Base-by-base conservation (phyloP, 2,797 vertebrate species). In the Coilia nasus region DNA sequence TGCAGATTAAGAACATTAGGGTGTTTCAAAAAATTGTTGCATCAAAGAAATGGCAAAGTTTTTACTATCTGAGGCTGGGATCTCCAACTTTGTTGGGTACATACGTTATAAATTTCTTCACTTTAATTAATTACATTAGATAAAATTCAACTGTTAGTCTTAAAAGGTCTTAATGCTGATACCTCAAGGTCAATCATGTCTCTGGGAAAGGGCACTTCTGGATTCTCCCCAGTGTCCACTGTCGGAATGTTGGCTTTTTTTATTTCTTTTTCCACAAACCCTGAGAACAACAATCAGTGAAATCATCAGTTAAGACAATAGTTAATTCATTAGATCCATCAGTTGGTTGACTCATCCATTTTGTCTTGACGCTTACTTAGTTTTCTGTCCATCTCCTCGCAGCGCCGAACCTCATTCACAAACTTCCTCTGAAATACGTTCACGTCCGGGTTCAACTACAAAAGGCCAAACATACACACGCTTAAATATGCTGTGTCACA, bases 241-340 rank as follows among this genome's bases (percentile, higher is more conserved):
- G 97, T 96, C 0, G 96, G 94, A 86, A 99, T 97, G 88, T 96
- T 96, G 5, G 98, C 98, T 90, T 98, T 99, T 91, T 97, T 98
- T 87, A 99, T 98, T 92, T 99, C 98, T 90, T 99, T 99, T 91
- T 99, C 98, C 83, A 99, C 98, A 95, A 99, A 99, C 80, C 98
- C 98, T 99, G 90, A 10, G 41, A 0, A 84, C 31, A 7, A 17
- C 17, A 47, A 60, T 80, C 41, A 21, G 35, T 78, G 28, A 28
- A 64, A 75, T 35, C 28, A 67, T 67, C 1, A 21, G 31, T 31
- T 44, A 6, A 78, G 31, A 71, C 64, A 35, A 78, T 7, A 78
- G 17, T 78, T 35, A 2, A 78, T 78, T 19, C 6, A 19, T 78
- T 35, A 31, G 25, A 15, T 31, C 64, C 1, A 19, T 21, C 1